phyloP scores from a whole-genome alignment of 1,140 invertebrate species.

The Bathynomus jamesi region DNA sequence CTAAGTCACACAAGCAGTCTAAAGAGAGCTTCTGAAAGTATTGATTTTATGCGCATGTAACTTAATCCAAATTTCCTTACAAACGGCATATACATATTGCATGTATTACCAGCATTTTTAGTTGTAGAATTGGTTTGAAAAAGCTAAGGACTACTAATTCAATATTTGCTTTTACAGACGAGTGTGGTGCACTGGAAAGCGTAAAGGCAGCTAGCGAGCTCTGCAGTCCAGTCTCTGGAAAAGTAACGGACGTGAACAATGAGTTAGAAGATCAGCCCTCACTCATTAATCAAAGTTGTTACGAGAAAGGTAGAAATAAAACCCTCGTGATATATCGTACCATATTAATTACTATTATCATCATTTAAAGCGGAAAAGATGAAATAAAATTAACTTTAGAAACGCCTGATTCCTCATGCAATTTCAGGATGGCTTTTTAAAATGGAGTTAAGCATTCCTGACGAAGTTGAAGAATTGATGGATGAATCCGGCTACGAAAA shows the following conservation, averaged over 20 bases:
- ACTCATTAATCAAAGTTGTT: conserved; percentile 84
- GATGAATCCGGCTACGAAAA: conserved; percentile 73
- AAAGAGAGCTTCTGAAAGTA: too few species aligned
- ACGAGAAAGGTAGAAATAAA: conserved; percentile 65
- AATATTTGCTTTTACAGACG: conserved; percentile 50
- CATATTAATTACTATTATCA: background rate
- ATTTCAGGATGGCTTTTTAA: conserved; percentile 85
- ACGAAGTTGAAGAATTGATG: conserved; percentile 76
- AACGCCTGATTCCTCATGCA: conserved; percentile 2
- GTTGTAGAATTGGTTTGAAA: too few species aligned
- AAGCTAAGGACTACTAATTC: too few species aligned
- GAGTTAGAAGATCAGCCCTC: conserved; percentile 72
- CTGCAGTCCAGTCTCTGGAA: conserved; percentile 83
- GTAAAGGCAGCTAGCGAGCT: conserved; percentile 98
- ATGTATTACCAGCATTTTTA: too few species aligned
- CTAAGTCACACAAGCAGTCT: too few species aligned
- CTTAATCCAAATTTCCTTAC: too few species aligned
- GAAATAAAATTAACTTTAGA: background rate
- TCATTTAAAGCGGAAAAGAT: too few species aligned
- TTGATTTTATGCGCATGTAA: too few species aligned
- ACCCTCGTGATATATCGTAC: background rate
- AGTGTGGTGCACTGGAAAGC: conserved; percentile 91
- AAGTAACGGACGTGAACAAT: conserved; percentile 74
- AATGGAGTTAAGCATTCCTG: conserved; percentile 63
- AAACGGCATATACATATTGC: too few species aligned